These are phyloP conservation scores for Lepilemur ruficaudatus DNA, from an alignment of 2,797 vertebrate genomes.

Conservation along the genomic window DNA sequence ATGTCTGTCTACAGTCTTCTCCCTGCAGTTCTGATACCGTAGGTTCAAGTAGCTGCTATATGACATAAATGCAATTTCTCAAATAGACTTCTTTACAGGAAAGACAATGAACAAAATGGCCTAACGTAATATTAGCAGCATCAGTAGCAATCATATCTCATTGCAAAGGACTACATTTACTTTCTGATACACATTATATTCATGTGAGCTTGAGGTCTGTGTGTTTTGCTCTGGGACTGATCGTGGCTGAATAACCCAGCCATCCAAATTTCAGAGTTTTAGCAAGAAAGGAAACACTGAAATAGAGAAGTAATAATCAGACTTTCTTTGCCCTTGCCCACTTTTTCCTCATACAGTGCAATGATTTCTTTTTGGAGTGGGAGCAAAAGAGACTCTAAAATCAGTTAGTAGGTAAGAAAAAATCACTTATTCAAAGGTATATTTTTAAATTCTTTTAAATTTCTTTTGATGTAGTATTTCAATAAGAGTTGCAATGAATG, in stretches of 20 bases:
- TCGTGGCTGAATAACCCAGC: background rate
- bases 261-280: background rate
- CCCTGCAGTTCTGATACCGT: background rate
- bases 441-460: background rate
- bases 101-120: background rate
- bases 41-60: background rate
- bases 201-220: background rate
- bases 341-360: background rate
- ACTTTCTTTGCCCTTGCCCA: background rate
- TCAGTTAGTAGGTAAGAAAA: background rate
- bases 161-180: background rate
- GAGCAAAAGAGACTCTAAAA: background rate
- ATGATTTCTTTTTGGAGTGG: background rate
- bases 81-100: background rate
- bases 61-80: background rate
- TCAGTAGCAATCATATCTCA: background rate
- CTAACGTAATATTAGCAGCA: background rate
- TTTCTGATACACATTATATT: conserved; percentile 1
- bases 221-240: background rate
- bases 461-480: background rate
- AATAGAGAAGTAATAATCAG: background rate
- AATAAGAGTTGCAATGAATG: background rate
- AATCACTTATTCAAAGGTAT: background rate
- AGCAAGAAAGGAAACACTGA: background rate
- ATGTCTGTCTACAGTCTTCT: background rate